Base-by-base conservation (phyloP, 2,797 vertebrate species). In the Numenius phaeopus region DNA sequence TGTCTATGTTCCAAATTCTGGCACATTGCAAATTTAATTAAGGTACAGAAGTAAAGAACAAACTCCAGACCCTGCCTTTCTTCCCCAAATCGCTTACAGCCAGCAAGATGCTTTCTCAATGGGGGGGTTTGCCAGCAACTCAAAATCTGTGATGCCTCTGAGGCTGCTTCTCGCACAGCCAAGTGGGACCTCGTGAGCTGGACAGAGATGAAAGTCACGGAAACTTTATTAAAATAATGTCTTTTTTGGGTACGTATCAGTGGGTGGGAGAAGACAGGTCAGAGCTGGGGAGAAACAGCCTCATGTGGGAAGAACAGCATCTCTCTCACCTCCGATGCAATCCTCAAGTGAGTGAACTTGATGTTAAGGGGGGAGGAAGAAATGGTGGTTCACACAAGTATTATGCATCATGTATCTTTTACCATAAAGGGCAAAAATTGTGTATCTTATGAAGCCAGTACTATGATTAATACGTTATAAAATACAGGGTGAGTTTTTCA, bases 251-350 rank as follows among this genome's bases (percentile, higher is more conserved):
- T 39, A 3, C 5, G 15, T 46, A 14, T 32, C 54, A 65, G 24
- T 5, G 49, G 32, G 14, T 72, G n/a, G 23, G 71, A 73, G 44
- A 65, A 62, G 62, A 30, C 15, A 37, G 34, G 34, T 27, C n/a
- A 73, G 52, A 44, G n/a, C 34, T 40, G 39, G 42, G 55, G 30
- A 42, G 39, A 64, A 37, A 19, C 18, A 65, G 13, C 55, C 32
- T 81, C 2, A 0, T 0, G 1, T 47, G 10, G 65, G 34, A 47
- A 54, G n/a, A 67, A 0, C 23, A 57, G 10, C 1, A 2, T 69
- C 30, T 57, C 11, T 61, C 17, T 57, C 2, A 10, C 54, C 27
- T 54, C 37, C 0, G 3, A 10, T 52, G 8, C 19, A 59, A 4
- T 10, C 14, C 27, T 34, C 26, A 11, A 6, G 40, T 17, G 24